A percentile compares a stretch with the other conserved stretches of the same genome.
Conservation (phyloP, 1,140 invertebrate genomes). For the Centruroides sculpturatus region DNA sequence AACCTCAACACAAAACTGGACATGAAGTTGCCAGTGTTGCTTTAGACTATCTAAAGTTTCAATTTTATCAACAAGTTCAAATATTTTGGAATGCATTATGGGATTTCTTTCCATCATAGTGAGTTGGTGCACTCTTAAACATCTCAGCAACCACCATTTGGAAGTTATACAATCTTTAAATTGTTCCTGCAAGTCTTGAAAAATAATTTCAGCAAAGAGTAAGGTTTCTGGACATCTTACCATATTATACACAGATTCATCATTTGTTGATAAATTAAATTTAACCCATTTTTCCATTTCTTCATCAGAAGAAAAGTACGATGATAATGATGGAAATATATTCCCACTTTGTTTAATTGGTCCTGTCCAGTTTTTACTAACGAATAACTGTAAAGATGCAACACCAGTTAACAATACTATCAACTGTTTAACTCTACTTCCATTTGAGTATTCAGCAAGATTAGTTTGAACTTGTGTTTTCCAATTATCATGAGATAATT, state of each 20-base stretch:
- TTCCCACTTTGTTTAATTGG: constrained; percentile 32
- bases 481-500: too few relatives aligned
- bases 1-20: constrained; percentile 56
- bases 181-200: constrained; percentile 34
- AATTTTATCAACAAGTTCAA: constrained; percentile 37
- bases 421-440: constrained; percentile 7
- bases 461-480: too few relatives aligned
- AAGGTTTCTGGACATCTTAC: constrained; percentile 46
- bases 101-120: constrained; percentile 54
- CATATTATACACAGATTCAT: constrained; percentile 34
- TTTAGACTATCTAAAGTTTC: constrained; percentile 4
- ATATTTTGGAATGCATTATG: constrained; percentile 43
- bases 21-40: constrained; percentile 20
- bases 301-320: not conserved
- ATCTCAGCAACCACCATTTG: constrained; percentile 58
- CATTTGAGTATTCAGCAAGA: too few relatives aligned
- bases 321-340: not conserved
- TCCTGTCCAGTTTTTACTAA: constrained; percentile 66
- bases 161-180: constrained; percentile 31
- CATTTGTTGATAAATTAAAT: constrained; percentile 22
- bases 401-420: constrained; percentile 35
- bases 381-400: constrained; percentile 49
- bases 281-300: constrained; percentile 13
- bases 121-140: constrained; percentile 53
- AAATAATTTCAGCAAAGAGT: constrained; percentile 46